Base-by-base conservation (phyloP, 2,888 invertebrate species). In the Orchesellides sinensis region DNA sequence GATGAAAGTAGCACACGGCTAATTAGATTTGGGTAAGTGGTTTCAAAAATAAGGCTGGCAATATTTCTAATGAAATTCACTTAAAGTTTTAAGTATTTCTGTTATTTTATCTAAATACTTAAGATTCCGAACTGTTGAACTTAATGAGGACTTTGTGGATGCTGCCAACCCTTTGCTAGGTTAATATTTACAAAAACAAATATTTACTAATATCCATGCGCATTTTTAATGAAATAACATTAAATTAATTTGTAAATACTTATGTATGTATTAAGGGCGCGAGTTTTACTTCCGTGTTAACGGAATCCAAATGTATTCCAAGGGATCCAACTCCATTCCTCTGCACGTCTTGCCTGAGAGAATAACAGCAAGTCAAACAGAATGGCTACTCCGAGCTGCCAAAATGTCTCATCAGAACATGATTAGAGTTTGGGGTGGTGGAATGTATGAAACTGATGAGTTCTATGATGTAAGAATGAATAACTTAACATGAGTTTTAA, bases 91-190 rank as follows among this genome's bases (percentile, higher is more conserved):
- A n/a, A n/a, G n/a, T n/a, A n/a, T n/a, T n/a, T n/a, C n/a, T n/a
- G n/a, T n/a, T n/a, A n/a, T n/a, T n/a, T n/a, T n/a, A n/a, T n/a
- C n/a, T n/a, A n/a, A n/a, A n/a, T n/a, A n/a, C n/a, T n/a, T n/a
- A n/a, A n/a, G n/a, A n/a, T 98, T 98, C 89, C 92, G 98, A 88
- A 96, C 95, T 0, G 91, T 98, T 14, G 94, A 96, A 89, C 90
- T 99, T 0, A 91, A 97, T 8, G 95, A 98, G 90, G 93, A 95
- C 72, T 90, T 92, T 59, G 92, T 94, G 3, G 89, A 87, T 40
- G 5, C 61, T 21, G 14, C 21, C 0, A 61, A 72, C 14, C 0
- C 27, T 4, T 29, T 25, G n/a, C 65, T 66, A 63, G 80, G 84
- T 75, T 63, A 73, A 35, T 65, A 27, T 6, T n/a, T n/a, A 32